phyloP scores from a whole-genome alignment of 2,888 invertebrate genomes.

The Eustalomyia histrio region DNA sequence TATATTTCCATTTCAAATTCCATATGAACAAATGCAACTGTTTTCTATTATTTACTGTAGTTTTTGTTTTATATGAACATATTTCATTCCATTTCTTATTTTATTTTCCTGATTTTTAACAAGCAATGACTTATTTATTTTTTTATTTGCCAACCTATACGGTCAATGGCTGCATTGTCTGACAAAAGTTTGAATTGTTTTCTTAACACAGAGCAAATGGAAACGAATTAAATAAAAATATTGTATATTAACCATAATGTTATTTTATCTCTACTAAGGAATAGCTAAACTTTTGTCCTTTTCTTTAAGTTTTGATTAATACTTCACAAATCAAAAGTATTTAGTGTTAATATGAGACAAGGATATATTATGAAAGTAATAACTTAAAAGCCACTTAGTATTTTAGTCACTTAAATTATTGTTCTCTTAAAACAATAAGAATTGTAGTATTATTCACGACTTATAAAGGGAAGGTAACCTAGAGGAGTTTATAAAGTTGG shows the following conservation, averaged over 20 bases:
- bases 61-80: neutral
- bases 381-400: slow-evolving; percentile 45
- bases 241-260: too few species aligned
- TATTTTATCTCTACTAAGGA: too few species aligned
- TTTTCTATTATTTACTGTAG: neutral
- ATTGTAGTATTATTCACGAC: slow-evolving; percentile 31
- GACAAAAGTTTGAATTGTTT: neutral
- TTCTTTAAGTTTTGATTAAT: too few species aligned
- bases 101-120: slow-evolving; percentile 48
- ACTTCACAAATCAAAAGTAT: too few species aligned
- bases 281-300: too few species aligned
- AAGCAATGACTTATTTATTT: slow-evolving; percentile 12
- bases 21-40: neutral
- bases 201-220: neutral
- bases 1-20: neutral
- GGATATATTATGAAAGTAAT: slow-evolving; percentile 16
- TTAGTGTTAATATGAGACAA: too few species aligned
- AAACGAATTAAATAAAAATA: neutral
- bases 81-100: slow-evolving; percentile 37
- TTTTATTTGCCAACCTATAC: neutral
- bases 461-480: slow-evolving; percentile 6
- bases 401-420: slow-evolving; percentile 49
- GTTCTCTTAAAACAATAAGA: slow-evolving; percentile 14
- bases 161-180: slow-evolving; percentile 11
- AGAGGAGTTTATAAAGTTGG: too few species aligned